Evolutionary conservation across 2,797 vertebrate species (phyloP).

Genomic region (Sylvia borin): DNA sequence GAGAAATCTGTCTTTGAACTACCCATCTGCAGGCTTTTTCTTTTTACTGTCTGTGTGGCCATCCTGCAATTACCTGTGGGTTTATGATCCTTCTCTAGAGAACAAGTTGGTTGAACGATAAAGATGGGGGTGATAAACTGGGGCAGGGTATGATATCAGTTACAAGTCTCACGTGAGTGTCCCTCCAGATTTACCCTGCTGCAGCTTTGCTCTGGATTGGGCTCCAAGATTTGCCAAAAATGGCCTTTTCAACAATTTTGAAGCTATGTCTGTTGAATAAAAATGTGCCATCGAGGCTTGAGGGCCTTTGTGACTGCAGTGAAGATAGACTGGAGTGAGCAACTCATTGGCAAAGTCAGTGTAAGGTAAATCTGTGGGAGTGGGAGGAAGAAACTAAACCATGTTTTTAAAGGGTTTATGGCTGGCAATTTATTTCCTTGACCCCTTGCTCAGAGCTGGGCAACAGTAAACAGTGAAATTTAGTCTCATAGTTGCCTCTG

Average conservation of each 20-base stretch:
- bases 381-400: background rate
- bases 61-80: conserved; percentile 63
- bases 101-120: conserved; percentile 26
- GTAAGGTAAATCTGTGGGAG: background rate
- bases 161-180: background rate
- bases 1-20: conserved; percentile 62
- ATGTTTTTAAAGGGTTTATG: conserved; percentile 29
- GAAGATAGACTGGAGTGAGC: background rate
- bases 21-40: conserved; percentile 54
- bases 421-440: conserved; percentile 36
- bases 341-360: background rate
- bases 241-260: background rate
- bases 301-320: background rate
- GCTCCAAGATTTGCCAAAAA: background rate
- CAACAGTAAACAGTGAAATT: conserved; percentile 10
- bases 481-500: background rate
- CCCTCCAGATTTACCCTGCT: background rate
- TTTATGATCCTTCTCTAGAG: conserved; percentile 61
- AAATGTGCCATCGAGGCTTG: background rate
- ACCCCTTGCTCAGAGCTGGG: background rate
- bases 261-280: background rate
- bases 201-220: background rate
- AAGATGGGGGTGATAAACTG: conserved; percentile 51
- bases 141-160: conserved; percentile 32
- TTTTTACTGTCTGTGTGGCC: conserved; percentile 68